Evolutionary conservation across 2,113 vertebrate genomes (phyloP), one percentile per base, ranked within the genome.

Genomic region (Phocoena phocoena): DNA sequence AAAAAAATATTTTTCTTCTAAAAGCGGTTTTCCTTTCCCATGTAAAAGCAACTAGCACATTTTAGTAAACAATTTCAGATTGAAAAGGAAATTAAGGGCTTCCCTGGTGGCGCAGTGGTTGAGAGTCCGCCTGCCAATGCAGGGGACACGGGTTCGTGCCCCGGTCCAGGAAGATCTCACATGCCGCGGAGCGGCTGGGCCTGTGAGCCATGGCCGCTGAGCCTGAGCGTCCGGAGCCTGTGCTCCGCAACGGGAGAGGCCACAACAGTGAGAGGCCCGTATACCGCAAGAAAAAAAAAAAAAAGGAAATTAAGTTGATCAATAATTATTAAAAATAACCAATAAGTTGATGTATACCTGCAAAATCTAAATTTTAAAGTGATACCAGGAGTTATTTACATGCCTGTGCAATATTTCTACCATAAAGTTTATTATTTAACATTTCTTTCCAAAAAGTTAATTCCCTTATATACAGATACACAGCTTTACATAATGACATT

Each of bases 31-130:
- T 77, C 55, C n/a, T 83, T 73, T 53, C 25, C 33, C 31, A 44
- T 73, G 55, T 33, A 85, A 92, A 95, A 88, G 33, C 3, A 88
- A 15, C 31, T 26, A 83, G 36, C 3, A 84, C 1, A 20, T 94
- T 81, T 79, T 84, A 93, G n/a, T 87, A 85, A 85, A 33, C 62
- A 74, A 94, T 44, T 93, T 92, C 31, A 73, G 33, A 95, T 79
- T 53, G n/a, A 44, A 86, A 80, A 74, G 55, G 25, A 91, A 90
- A 87, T 33, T 41, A 90, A 82, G 26, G 47, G 47, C 47, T 50
- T 50, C 47, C 47, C 47, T 50, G 47, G 47, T 50, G 47, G 47
- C 3, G 12, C 47, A 50, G 47, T 50, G 47, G 47, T 50, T 50
- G 47, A 50, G 47, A 50, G 47, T 50, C 47, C 47, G 12, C 47